Base-by-base conservation (phyloP, 2,888 invertebrate genomes). In the Netelia fuscicornis region DNA sequence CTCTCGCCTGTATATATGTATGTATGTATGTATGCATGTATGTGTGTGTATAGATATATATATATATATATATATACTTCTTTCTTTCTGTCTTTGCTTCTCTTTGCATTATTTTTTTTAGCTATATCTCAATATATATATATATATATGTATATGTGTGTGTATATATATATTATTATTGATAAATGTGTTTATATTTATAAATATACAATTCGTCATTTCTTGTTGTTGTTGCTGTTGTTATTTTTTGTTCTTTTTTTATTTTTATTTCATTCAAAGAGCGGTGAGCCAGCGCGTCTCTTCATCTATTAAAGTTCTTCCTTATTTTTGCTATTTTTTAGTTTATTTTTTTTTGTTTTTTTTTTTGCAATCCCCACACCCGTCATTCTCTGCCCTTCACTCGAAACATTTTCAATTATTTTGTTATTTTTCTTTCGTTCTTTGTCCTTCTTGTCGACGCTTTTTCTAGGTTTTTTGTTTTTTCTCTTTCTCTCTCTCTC, bases 141-240 rank as follows among this genome's bases (percentile, higher is more conserved):
- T 81, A 70, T 68, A 64, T 62, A 58, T 68, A 48, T 78, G 87
- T 91, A 89, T 89, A 0, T 30, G 3, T 30, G 3, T 30, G 86
- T 89, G 67, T 86, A 78, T 86, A 25, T 86, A 88, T 87, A 88
- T 91, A 89, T 87, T 84, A 76, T 77, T 76, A 83, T 84, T 76
- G 79, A 65, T 80, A 30, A 88, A 91, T 92, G 89, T 90, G 89
- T 87, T 37, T 86, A 90, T 93, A 93, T 93, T 93, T 93, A 93
- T 93, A 93, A 93, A 93, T 93, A 92, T 93, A 93, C 92, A 93
- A 92, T 90, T 93, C 89, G 89, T 91, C 88, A 88, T 90, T 89
- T 78, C 37, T 54, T 71, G 62, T 44, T 77, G 20, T 42, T 77
- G 44, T 70, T 67, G 37, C 6, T 37, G 37, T 71, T 67, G 25